Base-by-base conservation (phyloP, 2,797 vertebrate genomes). In the Naso thynnoides region DNA sequence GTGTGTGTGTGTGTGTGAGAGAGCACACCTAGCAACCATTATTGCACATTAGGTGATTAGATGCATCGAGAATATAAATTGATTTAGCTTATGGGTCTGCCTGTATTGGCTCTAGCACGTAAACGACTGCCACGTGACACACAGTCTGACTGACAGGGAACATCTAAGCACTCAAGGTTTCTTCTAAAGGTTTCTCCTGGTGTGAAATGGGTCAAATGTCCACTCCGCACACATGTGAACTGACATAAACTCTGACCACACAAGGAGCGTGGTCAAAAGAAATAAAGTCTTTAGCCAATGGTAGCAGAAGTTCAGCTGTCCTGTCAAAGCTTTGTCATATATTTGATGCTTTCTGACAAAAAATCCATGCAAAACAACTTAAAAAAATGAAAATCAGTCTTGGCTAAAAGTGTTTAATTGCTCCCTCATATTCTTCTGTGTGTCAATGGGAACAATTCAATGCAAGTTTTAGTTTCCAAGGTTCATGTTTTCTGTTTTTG, bases 11-110 rank as follows among this genome's bases (percentile, higher is more conserved):
- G 50, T 39, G 58, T 73, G 60, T 45, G 58, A 78, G 63, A 45
- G 50, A 47, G 76, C 52, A 42, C 74, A 54, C 69, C 39, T 64
- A 59, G 39, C 23, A 13, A 18, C 39, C 62, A 52, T 82, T 77
- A 80, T 78, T 78, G n/a, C 23, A 79, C 68, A 66, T 58, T 2
- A 47, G 73, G 49, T 80, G 69, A 88, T 83, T 84, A 73, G 78
- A 57, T 79, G 61, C 62, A 83, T 81, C 73, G 49, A 80, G 64
- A 74, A 59, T 26, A 49, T 44, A 85, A 84, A 86, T 84, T 64
- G 85, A 91, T 86, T 85, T 79, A 60, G 10, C 48, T 66, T 50
- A 71, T 8, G 23, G 70, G 70, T 83, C 78, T 71, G 73, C 56
- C 53, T 70, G 50, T 78, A 77, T 82, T 85, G 68, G 72, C 69